Evolutionary conservation across 2,888 invertebrate genomes (phyloP), one percentile per base, ranked within the genome.

Genomic region (Conops quadrifasciatus): DNA sequence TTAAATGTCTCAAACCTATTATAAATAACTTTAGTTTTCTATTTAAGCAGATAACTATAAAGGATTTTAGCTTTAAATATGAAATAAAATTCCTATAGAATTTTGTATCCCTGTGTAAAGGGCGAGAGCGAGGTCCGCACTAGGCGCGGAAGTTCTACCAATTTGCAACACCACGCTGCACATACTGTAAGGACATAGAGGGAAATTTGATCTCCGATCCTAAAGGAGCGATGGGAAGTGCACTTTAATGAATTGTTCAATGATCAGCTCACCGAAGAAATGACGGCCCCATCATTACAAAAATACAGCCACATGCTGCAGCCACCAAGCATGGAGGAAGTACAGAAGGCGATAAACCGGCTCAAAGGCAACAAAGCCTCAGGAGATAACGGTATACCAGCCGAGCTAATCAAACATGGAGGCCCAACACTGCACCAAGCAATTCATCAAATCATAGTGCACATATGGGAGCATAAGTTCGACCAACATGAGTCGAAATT

Each of bases 401-500:
- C 45, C 13, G 45, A 43, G 45, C 13, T 43, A 13, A 43, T 56
- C 7, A 56, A 56, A 56, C 19, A 56, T 16, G 56, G 56, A 16
- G 56, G 56, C 5, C 56, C 56, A n/a, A 24, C 16, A 56, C 19
- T 56, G 5, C 56, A 16, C 16, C 56, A 56, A 56, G n/a, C n/a
- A n/a, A n/a, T 56, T 56, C 56, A 56, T 56, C 5, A 56, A 7
- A n/a, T 56, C 19, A 56, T 56, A 7, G 16, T 56, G 45, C 45
- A 43, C 19, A 16, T 56, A 56, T 56, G 24, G 56, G 24, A 56
- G 16, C 19, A 56, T 21, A n/a, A 56, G 16, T n/a, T n/a, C n/a
- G 43, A 65, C 1, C 56, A 60, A 16, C 45, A 19, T n/a, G 65
- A 68, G 28, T 72, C 56, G 49, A 71, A 65, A 30, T 74, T 75